phyloP scores from a whole-genome alignment of 2,888 invertebrate species.

The Adelognathus sp. region DNA sequence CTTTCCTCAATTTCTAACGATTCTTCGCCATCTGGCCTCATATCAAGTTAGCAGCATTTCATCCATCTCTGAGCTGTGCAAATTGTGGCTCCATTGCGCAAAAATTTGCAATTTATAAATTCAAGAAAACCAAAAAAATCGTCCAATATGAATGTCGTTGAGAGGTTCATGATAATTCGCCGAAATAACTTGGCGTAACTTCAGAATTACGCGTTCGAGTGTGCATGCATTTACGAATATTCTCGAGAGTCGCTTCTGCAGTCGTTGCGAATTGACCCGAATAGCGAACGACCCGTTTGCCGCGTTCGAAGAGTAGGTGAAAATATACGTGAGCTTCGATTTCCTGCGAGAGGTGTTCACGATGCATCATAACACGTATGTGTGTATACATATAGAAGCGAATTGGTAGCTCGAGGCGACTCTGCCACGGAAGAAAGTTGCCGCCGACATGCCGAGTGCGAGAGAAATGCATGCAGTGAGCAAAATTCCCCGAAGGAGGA shows the following conservation, averaged over 20 bases:
- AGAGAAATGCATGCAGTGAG: conserved; percentile 31
- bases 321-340: conserved; percentile 40
- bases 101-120: not conserved
- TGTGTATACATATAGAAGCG: not conserved
- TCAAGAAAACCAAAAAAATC: not conserved
- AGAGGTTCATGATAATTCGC: conserved; percentile 7
- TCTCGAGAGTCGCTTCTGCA: not conserved
- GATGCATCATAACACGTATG: not conserved
- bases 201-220: not conserved
- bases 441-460: conserved; percentile 15
- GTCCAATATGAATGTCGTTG: not conserved
- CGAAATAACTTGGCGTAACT: not conserved
- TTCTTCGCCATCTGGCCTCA: too few relatives aligned
- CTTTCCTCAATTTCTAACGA: too few relatives aligned
- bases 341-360: conserved; percentile 8
- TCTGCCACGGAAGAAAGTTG: conserved; percentile 46
- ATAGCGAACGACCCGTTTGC: conserved; percentile 15
- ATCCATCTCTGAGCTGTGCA: too few relatives aligned
- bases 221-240: not conserved
- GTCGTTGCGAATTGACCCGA: conserved; percentile 27
- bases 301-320: conserved; percentile 11
- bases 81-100: too few relatives aligned
- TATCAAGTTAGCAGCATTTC: too few relatives aligned
- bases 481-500: conserved; percentile 14
- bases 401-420: conserved; percentile 28